Conservation (phyloP, 2,888 invertebrate species). For the Doris montereyensis region DNA sequence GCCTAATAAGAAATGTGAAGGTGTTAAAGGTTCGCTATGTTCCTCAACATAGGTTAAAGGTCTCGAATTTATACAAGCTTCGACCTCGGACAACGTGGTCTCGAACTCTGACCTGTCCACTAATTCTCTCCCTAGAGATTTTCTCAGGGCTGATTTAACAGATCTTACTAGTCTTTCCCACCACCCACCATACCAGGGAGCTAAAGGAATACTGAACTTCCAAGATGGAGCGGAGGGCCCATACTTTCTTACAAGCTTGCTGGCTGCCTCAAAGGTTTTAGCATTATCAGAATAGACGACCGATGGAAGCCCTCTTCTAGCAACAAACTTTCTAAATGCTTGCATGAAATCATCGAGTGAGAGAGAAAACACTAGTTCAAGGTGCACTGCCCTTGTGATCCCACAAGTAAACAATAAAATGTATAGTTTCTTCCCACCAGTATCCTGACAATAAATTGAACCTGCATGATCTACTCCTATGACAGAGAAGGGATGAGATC, state of each 20-base stretch:
- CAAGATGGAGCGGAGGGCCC: conserved; percentile 18
- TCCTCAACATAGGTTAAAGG: too few species aligned
- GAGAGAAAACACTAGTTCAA: not conserved
- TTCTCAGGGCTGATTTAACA: conserved; percentile 6
- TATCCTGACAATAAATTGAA: too few species aligned
- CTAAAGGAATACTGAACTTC: conserved; percentile 22
- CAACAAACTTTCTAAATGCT: not conserved
- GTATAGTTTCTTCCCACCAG: too few species aligned
- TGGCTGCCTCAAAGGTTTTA: not conserved
- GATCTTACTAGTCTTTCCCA: conserved; percentile 28
- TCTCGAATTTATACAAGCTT: too few species aligned
- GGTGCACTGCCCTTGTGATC: too few species aligned
- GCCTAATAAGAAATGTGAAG: too few species aligned
- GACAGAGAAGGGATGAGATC: conserved; percentile 4
- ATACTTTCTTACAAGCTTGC: not conserved
- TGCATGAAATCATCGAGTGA: not conserved
- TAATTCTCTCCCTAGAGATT: too few species aligned
- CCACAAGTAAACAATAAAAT: too few species aligned
- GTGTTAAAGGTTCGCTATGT: too few species aligned
- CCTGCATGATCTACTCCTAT: conserved; percentile 32
- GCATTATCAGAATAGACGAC: conserved; percentile 5
- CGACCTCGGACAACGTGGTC: too few species aligned
- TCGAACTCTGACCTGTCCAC: too few species aligned
- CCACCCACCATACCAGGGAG: conserved; percentile 38
- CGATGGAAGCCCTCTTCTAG: not conserved